Conservation (phyloP, 1,140 invertebrate genomes). For the Agrypnia vestita region DNA sequence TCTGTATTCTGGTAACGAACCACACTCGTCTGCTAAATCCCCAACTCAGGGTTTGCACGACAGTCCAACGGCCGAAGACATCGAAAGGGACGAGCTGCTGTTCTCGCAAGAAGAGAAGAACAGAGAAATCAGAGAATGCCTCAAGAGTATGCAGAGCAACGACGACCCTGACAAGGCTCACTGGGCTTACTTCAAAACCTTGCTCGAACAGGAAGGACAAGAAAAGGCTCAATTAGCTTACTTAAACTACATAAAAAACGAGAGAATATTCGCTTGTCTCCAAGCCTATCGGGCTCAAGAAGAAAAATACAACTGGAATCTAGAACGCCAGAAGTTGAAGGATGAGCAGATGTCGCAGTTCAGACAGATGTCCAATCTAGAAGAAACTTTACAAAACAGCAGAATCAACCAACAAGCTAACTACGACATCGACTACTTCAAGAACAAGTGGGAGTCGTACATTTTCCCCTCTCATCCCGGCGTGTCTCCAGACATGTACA, state of each 20-base stretch:
- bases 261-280: slow-evolving; percentile 7
- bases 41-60: slow-evolving; percentile 6
- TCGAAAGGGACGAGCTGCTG: slow-evolving; percentile 5
- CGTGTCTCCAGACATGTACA: slow-evolving; percentile 20
- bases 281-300: slow-evolving; percentile 32
- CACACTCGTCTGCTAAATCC: slow-evolving; percentile 10
- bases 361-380: background rate
- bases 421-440: slow-evolving; percentile 36
- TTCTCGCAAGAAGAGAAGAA: slow-evolving; percentile 33
- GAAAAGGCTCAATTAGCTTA: slow-evolving; percentile 26
- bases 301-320: slow-evolving; percentile 42
- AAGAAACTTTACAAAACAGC: slow-evolving; percentile 31
- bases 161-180: slow-evolving; percentile 33
- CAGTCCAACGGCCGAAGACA: background rate
- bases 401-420: background rate
- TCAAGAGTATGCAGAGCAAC: slow-evolving; percentile 32
- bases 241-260: slow-evolving; percentile 22
- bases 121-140: slow-evolving; percentile 28
- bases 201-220: slow-evolving; percentile 5
- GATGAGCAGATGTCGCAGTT: slow-evolving; percentile 31
- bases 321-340: slow-evolving; percentile 33
- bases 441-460: slow-evolving; percentile 38
- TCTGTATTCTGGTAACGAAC: background rate
- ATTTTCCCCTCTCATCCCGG: background rate
- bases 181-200: slow-evolving; percentile 26